Base-by-base conservation (phyloP, 2,888 invertebrate genomes). In the Leucophora obtusa region DNA sequence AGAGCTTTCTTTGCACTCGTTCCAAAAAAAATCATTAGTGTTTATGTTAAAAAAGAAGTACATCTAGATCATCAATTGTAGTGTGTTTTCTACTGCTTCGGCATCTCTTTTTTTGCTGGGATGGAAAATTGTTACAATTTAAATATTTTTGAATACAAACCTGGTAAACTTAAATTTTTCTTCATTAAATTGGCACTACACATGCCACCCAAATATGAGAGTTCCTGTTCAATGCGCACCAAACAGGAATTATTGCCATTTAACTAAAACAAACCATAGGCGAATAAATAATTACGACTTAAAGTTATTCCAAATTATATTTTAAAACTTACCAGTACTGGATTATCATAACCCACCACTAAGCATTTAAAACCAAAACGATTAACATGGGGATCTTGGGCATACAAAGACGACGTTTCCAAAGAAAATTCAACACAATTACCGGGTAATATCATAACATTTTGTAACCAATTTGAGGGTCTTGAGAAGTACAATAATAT, bases 351-450 rank as follows among this genome's bases (percentile, higher is more conserved):
- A 80, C 94, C 98, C 87, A 95, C 93, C 70, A 95, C 94, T 35
- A 96, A 91, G 87, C 96, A 96, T 82, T 93, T 96, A 92, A 94
- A 98, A 38, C 90, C 95, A 89, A 93, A 97, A 80, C 94, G 94
- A 86, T 93, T 93, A 0, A 94, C 94, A 86, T 95, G 94, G 83
- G 96, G 97, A 90, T 97, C 97, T 86, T 96, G 96, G 80, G 97
- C 93, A 89, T 98, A 98, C 89, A 98, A 95, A 0, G 98, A 96
- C 0, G 98, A 97, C 0, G 98, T 98, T 91, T 99, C 98, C 87
- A 99, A 89, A 0, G 98, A 97, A 90, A 99, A 98, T 86, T 98
- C 94, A 0, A 98, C 95, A 91, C 97, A 96, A 89, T 98, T 97
- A 17, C 98, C 98, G 43, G 98, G 98, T 51, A 98, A 91, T 74